Conservation (phyloP, 2,888 invertebrate species). For the Ligdia adustata region DNA sequence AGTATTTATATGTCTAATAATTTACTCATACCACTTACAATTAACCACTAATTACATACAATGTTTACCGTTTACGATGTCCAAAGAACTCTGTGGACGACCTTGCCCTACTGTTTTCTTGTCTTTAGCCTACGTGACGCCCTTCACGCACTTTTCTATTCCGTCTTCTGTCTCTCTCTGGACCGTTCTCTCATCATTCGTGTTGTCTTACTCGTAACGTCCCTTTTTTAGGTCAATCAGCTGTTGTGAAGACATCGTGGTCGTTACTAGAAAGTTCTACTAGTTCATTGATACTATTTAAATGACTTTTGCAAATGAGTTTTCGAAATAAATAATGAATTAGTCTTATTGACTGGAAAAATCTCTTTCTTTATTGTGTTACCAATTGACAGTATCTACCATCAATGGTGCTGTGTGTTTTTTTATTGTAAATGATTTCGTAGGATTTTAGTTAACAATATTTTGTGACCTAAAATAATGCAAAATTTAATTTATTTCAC, state of each 20-base stretch:
- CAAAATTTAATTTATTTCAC: too few relatives aligned
- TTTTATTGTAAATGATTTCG: too few relatives aligned
- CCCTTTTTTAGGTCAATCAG: slow-evolving; percentile 57
- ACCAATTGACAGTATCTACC: too few relatives aligned
- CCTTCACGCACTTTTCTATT: slow-evolving; percentile 53
- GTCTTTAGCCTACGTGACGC: slow-evolving; percentile 65
- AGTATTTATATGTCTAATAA: too few relatives aligned
- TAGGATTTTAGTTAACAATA: too few relatives aligned
- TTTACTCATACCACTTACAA: too few relatives aligned
- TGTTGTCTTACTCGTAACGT: slow-evolving; percentile 25
- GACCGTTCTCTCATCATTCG: slow-evolving; percentile 30
- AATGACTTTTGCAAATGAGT: too few relatives aligned
- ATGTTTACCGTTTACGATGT: slow-evolving; percentile 35
- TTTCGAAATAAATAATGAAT: too few relatives aligned
- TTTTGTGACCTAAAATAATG: too few relatives aligned
- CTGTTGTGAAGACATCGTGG: slow-evolving; percentile 44
- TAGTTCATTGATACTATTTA: slow-evolving; percentile 29
- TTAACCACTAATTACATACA: background rate
- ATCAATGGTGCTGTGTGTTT: too few relatives aligned
- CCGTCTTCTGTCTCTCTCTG: slow-evolving; percentile 45
- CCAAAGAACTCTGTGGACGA: slow-evolving; percentile 42
- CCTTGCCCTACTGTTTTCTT: slow-evolving; percentile 61
- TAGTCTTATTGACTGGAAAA: too few relatives aligned
- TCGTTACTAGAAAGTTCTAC: slow-evolving; percentile 43
- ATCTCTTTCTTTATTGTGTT: too few relatives aligned